These are phyloP conservation scores for Nemopilema nomurai DNA, from an alignment of 30 jellyfish, hydroid and myxozoan genomes.

Conservation along the genomic window DNA sequence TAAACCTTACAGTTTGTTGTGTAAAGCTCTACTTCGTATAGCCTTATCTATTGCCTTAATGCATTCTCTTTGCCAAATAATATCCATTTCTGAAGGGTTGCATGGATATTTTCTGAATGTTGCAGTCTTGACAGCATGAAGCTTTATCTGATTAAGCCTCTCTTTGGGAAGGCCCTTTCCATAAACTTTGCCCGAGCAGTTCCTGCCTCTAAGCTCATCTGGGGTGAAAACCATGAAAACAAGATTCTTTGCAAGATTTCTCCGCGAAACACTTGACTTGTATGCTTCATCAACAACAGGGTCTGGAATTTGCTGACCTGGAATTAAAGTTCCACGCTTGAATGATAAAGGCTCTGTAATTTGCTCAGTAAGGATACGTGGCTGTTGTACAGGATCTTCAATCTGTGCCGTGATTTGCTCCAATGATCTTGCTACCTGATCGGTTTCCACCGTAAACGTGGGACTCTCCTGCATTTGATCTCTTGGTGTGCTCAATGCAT, in stretches of 20 bases:
- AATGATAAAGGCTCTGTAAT: constrained; percentile 13
- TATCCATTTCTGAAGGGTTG: constrained; percentile 52
- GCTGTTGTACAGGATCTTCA: constrained; percentile 19
- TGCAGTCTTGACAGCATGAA: constrained; percentile 42
- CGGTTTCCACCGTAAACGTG: constrained; percentile 27
- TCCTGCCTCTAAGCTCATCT: constrained; percentile 63
- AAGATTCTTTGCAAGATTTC: constrained; percentile 64
- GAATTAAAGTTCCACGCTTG: constrained; percentile 29
- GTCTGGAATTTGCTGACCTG: constrained; percentile 56
- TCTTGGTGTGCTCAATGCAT: constrained; percentile 49
- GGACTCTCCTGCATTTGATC: constrained; percentile 27
- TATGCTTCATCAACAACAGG: constrained; percentile 28
- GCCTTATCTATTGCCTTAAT: constrained; percentile 66
- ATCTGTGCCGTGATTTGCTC: constrained; percentile 52
- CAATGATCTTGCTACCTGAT: constrained; percentile 45
- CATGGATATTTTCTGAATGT: constrained; percentile 64
- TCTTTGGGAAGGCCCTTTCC: constrained; percentile 57
- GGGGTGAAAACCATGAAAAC: constrained; percentile 45
- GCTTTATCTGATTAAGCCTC: constrained; percentile 34
- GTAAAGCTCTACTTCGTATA: constrained; percentile 50
- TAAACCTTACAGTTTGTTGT: constrained; percentile 9
- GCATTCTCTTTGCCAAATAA: constrained; percentile 68
- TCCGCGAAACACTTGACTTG: constrained; percentile 41
- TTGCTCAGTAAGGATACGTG: constrained; percentile 36
- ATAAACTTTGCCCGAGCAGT: constrained; percentile 61